Evolutionary conservation across 2,888 invertebrate species (phyloP), one percentile per base, ranked within the genome.

Genomic region (Palloptera scutellata): DNA sequence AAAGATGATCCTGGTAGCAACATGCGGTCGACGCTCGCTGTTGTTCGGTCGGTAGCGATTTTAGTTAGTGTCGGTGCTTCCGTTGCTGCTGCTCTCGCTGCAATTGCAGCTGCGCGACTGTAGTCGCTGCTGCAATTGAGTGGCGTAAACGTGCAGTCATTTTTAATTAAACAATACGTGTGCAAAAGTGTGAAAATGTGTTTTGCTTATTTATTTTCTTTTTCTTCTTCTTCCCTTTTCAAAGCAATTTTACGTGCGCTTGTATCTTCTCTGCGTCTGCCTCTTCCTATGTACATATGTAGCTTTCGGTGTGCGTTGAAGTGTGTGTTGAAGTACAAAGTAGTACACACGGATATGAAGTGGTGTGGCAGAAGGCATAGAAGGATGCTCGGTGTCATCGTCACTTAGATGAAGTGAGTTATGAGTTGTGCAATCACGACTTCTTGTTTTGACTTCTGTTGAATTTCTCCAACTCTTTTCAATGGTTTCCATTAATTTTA

Each of bases 361-460:
- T n/a, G n/a, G n/a, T n/a, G n/a, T n/a, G n/a, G n/a, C n/a, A n/a
- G 52, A 52, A 42, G 45, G 72, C 55, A 65, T 41, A 58, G 12
- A 41, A 65, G 61, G 52, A 61, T 70, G 64, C 48, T 59, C 42
- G 30, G 58, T 68, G 70, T 66, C 70, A 70, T 60, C 57, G 55
- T 60, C 68, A 64, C 66, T 68, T 68, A 68, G 66, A 55, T 68
- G 71, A 74, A 76, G 82, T 81, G 82, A 81, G 78, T 83, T 81
- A 81, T 81, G 81, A 81, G 82, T 81, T 81, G 81, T 78, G 81
- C 80, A 83, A 81, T 81, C 81, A 81, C 81, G 81, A 81, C 82
- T 83, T 75, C 73, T 76, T 76, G 75, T 75, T 82, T 81, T 81
- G 81, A 80, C 81, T 79, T 79, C 74, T 70, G 70, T 65, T 59